phyloP scores from a whole-genome alignment of 37 sponge, comb jelly and placozoan species.

The Eunapius fragilis region DNA sequence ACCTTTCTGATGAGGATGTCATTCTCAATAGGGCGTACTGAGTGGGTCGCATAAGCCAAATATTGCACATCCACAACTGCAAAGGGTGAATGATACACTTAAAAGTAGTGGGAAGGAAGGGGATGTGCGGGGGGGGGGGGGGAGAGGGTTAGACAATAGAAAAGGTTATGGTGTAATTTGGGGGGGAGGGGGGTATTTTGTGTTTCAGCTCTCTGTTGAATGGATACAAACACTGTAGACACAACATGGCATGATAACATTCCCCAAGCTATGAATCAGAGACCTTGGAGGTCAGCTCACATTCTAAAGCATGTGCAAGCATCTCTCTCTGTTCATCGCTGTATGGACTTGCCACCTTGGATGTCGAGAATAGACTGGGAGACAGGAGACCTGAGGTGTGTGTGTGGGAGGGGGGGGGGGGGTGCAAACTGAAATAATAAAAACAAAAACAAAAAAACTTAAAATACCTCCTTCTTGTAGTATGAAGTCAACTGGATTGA shows the following conservation, averaged over 20 bases:
- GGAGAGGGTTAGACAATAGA: not conserved
- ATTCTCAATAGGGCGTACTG: conserved; percentile 10
- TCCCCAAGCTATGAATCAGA: too few relatives aligned
- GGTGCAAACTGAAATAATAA: not conserved
- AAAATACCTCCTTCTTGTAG: conserved; percentile 66
- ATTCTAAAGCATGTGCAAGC: conserved; percentile 20
- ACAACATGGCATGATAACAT: too few relatives aligned
- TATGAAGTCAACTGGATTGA: conserved; percentile 52
- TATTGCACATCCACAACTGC: conserved; percentile 22
- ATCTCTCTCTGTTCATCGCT: not conserved
- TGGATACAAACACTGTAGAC: not conserved
- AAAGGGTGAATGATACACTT: not conserved
- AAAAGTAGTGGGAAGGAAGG: too few relatives aligned
- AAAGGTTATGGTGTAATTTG: too few relatives aligned
- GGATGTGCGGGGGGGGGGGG: not conserved
- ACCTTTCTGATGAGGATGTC: not conserved
- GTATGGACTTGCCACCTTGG: not conserved
- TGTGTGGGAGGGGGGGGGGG: not conserved
- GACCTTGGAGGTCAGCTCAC: not conserved
- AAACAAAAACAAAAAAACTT: not conserved
- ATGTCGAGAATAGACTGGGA: not conserved
- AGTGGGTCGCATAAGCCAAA: conserved; percentile 25
- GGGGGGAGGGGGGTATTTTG: too few relatives aligned
- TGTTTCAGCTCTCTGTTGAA: not conserved
- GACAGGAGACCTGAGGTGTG: not conserved